Evolutionary conservation across 2,113 vertebrate genomes (phyloP).

Genomic region (Mirza zaza): DNA sequence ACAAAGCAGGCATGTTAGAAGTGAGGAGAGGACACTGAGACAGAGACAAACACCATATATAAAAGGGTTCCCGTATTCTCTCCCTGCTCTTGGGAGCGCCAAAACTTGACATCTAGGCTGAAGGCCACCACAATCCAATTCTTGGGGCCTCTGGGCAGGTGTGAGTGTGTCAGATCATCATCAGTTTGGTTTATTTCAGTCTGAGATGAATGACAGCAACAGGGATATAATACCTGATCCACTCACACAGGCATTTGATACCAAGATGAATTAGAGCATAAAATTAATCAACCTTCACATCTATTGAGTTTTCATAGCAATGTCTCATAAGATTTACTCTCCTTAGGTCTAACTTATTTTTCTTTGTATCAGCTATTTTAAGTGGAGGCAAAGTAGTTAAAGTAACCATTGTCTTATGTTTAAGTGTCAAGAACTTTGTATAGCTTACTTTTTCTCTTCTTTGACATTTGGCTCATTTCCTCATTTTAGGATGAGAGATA

Average conservation of each 20-base stretch:
- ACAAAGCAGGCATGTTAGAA: neutral
- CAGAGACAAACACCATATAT: accelerated
- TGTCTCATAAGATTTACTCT: neutral
- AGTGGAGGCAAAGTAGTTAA: neutral
- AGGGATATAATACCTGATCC: accelerated
- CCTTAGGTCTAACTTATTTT: neutral
- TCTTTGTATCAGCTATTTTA: neutral
- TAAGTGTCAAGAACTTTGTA: neutral
- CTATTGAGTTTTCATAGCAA: neutral
- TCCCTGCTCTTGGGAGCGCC: neutral
- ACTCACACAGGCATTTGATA: accelerated
- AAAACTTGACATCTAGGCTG: too few relatives aligned
- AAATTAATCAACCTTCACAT: neutral
- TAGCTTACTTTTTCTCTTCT: neutral
- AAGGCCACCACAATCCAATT: neutral
- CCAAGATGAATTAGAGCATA: neutral
- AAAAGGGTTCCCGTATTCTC: accelerated
- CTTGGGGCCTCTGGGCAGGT: neutral
- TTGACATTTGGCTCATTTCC: neutral
- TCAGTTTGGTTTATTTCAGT: neutral
- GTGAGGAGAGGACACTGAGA: neutral
- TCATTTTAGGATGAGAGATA: neutral
- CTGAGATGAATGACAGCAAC: neutral
- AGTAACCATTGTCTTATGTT: neutral
- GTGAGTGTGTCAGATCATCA: accelerated